A percentile compares a stretch with the other conserved stretches of the same genome.
Conservation (phyloP, 2,888 invertebrate species). For the Ichneumon xanthorius region DNA sequence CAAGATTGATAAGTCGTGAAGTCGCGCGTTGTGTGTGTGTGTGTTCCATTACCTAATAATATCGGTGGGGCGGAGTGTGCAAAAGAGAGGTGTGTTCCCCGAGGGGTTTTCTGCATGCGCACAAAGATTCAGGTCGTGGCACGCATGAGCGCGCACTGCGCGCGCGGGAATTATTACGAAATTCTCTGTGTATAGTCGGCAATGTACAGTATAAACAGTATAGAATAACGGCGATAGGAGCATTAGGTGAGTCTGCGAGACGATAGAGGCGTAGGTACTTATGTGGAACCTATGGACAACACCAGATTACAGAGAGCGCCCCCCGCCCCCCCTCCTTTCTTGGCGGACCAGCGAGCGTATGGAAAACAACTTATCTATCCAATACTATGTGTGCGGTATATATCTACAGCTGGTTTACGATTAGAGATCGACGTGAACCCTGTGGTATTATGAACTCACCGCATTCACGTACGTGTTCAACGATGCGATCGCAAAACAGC, state of each 20-base stretch:
- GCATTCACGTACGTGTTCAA: constrained; percentile 21
- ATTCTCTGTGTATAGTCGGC: constrained; percentile 70
- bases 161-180: constrained; percentile 82
- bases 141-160: constrained; percentile 82
- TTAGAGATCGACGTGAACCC: constrained; percentile 31
- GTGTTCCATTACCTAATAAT: constrained; percentile 65
- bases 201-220: constrained; percentile 29
- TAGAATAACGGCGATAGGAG: constrained; percentile 7
- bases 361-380: constrained; percentile 24
- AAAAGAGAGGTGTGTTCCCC: constrained; percentile 64
- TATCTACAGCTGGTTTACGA: constrained; percentile 38
- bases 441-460: constrained; percentile 14
- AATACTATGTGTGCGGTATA: background rate
- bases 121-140: constrained; percentile 83
- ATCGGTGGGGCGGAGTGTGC: constrained; percentile 62
- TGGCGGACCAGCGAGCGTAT: constrained; percentile 48
- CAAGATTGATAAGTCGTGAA: constrained; percentile 45
- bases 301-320: constrained; percentile 14
- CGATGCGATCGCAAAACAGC: constrained; percentile 71
- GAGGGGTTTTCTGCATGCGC: constrained; percentile 70
- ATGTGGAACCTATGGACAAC: constrained; percentile 47
- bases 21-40: constrained; percentile 36
- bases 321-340: background rate
- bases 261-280: constrained; percentile 58
- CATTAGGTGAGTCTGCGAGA: constrained; percentile 47